These are phyloP conservation scores for Uropetala carovei DNA, from an alignment of 2,888 invertebrate genomes.

Conservation along the genomic window DNA sequence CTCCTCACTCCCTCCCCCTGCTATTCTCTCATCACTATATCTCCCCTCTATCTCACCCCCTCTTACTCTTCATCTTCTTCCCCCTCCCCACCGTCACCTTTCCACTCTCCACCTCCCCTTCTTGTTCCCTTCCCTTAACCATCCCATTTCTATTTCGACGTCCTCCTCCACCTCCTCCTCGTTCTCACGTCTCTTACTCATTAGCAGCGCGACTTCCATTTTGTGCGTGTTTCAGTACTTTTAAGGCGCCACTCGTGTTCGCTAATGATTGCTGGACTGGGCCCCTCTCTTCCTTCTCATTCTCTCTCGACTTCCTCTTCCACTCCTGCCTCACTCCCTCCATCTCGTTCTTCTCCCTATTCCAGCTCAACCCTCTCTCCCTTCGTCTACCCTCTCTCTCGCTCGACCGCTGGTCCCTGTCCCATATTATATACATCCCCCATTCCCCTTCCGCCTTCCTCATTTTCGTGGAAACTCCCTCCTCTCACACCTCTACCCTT, in stretches of 20 bases:
- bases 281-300: neutral
- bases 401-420: neutral
- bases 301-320: too few relatives aligned
- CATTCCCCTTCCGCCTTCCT: neutral
- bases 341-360: too few relatives aligned
- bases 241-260: constrained; percentile 23
- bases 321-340: too few relatives aligned
- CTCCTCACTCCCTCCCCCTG: neutral
- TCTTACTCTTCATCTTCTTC: neutral
- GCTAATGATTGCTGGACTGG: constrained; percentile 13
- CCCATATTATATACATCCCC: neutral
- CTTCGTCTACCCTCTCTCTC: neutral
- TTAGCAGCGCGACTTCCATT: constrained; percentile 30
- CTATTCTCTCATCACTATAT: neutral
- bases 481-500: neutral
- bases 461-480: neutral
- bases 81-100: neutral
- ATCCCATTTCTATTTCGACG: constrained; percentile 12
- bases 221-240: neutral
- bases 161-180: neutral
- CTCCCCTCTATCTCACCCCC: neutral
- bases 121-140: neutral
- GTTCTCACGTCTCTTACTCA: neutral
- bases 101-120: neutral
- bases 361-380: too few relatives aligned